Evolutionary conservation across 2,888 invertebrate species (phyloP).

Genomic region (Mongoloraphidia duomilia): DNA sequence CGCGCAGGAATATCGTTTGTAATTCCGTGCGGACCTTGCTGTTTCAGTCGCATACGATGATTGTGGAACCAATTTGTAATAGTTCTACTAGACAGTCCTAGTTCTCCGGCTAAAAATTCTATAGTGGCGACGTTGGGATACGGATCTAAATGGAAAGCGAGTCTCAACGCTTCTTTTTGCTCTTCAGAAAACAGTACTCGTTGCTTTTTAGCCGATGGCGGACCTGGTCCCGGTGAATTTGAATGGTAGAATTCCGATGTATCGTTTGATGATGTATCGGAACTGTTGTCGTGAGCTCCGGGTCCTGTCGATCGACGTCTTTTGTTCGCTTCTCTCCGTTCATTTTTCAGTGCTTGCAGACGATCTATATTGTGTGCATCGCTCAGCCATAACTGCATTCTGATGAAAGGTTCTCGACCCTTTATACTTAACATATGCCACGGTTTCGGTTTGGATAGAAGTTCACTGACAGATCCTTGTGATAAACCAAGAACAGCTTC

Average conservation of each 20-base stretch:
- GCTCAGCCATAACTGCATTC: conserved; percentile 94
- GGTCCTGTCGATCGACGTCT: conserved; percentile 71
- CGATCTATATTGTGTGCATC: conserved; percentile 91
- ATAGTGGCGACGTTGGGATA: conserved; percentile 95
- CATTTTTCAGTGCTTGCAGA: conserved; percentile 80
- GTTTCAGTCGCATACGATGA: conserved; percentile 94
- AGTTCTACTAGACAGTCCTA: conserved; percentile 84
- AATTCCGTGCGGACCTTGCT: conserved; percentile 62
- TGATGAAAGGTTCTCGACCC: conserved; percentile 89
- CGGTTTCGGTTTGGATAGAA: conserved; percentile 94
- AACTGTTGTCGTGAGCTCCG: conserved; percentile 70
- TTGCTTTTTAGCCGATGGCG: conserved; percentile 83
- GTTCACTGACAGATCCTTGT: conserved; percentile 93
- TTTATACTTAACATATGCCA: conserved; percentile 99
- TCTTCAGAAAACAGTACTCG: conserved; percentile 95
- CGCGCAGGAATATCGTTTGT: conserved; percentile 59
- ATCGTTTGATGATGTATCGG: conserved; percentile 77
- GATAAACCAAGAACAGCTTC: conserved; percentile 93
- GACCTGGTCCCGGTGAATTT: conserved; percentile 69
- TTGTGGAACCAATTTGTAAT: conserved; percentile 99
- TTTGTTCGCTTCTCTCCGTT: conserved; percentile 82
- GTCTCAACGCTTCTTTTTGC: conserved; percentile 88
- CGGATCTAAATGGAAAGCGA: conserved; percentile 91
- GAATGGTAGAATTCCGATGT: conserved; percentile 81
- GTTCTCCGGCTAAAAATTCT: conserved; percentile 83